These are phyloP conservation scores for Carapus acus DNA, from an alignment of 2,797 vertebrate genomes.

Conservation along the genomic window DNA sequence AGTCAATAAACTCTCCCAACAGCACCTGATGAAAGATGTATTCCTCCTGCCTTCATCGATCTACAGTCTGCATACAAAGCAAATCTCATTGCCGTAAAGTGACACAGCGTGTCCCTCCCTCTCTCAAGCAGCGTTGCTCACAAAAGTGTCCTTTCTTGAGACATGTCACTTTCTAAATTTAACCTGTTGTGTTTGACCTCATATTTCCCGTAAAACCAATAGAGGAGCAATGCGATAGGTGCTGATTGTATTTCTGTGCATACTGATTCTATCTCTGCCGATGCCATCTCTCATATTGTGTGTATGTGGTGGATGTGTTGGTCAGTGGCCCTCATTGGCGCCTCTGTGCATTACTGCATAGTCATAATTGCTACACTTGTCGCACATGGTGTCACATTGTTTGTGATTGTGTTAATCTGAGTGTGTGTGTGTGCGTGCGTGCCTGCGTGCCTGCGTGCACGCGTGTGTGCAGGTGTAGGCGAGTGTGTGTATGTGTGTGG, in stretches of 20 bases:
- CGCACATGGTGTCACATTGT: no score
- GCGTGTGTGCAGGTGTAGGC: slow-evolving; percentile 8
- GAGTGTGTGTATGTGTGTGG: slow-evolving; percentile 13
- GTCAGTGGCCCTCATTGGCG: no score
- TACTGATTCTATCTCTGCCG: no score
- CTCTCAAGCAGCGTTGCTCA: slow-evolving; percentile 7
- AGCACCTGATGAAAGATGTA: slow-evolving; percentile 36
- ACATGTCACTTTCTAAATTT: background rate
- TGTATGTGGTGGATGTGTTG: no score
- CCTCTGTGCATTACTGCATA: no score
- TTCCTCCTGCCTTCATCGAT: slow-evolving; percentile 33
- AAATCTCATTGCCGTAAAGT: slow-evolving; percentile 18
- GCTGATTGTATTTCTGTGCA: no score
- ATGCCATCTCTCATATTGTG: no score
- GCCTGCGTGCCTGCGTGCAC: slow-evolving; percentile 5
- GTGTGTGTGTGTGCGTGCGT: slow-evolving; percentile 7
- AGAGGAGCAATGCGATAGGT: slow-evolving; percentile 2
- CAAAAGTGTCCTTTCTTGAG: no score
- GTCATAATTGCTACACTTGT: no score
- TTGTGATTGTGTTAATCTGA: slow-evolving; percentile 2
- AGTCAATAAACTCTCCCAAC: slow-evolving; percentile 45
- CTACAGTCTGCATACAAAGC: slow-evolving; percentile 12
- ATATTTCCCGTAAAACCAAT: background rate
- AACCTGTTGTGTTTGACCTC: background rate
- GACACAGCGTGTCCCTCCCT: slow-evolving; percentile 10